Conservation (phyloP, 2,888 invertebrate species). For the Euspilapteryx auroguttella region DNA sequence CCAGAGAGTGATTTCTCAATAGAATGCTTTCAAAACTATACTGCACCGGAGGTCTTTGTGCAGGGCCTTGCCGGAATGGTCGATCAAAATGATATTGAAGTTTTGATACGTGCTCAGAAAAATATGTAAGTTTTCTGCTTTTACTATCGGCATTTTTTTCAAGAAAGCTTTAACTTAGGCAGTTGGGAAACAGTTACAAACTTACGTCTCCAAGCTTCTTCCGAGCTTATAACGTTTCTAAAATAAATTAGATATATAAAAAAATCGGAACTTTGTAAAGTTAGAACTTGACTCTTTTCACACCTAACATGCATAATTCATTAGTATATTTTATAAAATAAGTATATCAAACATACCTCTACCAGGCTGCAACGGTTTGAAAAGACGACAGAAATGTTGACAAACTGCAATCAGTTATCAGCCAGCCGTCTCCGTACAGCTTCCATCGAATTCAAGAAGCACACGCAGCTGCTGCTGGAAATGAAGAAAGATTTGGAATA, state of each 20-base stretch:
- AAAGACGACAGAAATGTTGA: conserved; percentile 98
- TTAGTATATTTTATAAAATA: too few relatives aligned
- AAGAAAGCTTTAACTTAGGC: too few relatives aligned
- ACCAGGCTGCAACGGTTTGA: conserved; percentile 95
- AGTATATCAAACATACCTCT: too few relatives aligned
- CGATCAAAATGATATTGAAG: conserved; percentile 87
- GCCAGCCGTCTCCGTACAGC: conserved; percentile 84
- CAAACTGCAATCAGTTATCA: conserved; percentile 95
- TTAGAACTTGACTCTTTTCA: too few relatives aligned
- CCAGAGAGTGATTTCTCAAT: conserved; percentile 74
- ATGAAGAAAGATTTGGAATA: conserved; percentile 95
- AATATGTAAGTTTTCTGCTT: conserved; percentile 75
- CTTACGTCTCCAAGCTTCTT: too few relatives aligned
- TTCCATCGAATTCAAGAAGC: conserved; percentile 86
- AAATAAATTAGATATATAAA: too few relatives aligned
- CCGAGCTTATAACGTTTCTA: too few relatives aligned
- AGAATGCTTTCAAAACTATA: conserved; percentile 88
- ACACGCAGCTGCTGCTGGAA: conserved; percentile 82
- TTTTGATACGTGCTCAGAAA: conserved; percentile 88
- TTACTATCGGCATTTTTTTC: too few relatives aligned
- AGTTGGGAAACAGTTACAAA: too few relatives aligned
- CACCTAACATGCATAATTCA: too few relatives aligned
- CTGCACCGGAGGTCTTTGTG: conserved; percentile 90
- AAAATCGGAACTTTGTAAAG: too few relatives aligned
- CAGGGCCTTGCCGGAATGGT: conserved; percentile 90